Evolutionary conservation across 1,140 invertebrate species (phyloP).

Genomic region (Neotoxoptera formosana): DNA sequence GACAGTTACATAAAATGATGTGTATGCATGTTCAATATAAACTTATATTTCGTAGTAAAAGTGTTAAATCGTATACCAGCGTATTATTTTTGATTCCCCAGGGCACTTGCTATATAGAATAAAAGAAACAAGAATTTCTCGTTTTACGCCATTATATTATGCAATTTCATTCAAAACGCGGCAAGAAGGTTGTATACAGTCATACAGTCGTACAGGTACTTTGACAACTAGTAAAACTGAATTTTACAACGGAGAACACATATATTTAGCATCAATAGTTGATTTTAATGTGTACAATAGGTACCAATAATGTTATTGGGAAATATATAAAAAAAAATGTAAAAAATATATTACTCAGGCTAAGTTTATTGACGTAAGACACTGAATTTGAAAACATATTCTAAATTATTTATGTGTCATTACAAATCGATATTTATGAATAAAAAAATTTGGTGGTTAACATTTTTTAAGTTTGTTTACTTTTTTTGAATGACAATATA

Average conservation of each 20-base stretch:
- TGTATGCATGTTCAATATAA: not conserved
- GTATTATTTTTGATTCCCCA: not conserved
- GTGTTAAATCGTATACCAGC: not conserved
- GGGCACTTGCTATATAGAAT: not conserved
- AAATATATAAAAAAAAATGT: not conserved
- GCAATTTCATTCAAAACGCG: constrained; percentile 34
- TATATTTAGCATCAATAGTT: constrained; percentile 3
- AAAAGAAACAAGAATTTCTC: constrained; percentile 37
- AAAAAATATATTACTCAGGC: not conserved
- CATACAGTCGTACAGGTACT: not conserved
- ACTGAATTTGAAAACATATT: not conserved
- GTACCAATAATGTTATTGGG: not conserved
- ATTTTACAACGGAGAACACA: not conserved
- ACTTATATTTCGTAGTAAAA: not conserved
- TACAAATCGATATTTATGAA: not conserved
- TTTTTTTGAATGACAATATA: not conserved
- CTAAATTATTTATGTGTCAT: not conserved
- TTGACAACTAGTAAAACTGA: not conserved
- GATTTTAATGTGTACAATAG: not conserved
- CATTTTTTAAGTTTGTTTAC: not conserved
- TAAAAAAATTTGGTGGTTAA: not conserved
- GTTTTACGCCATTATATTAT: constrained; percentile 28
- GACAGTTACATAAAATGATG: not conserved
- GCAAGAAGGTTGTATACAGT: not conserved
- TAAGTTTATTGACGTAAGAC: not conserved